Conservation (phyloP, 2,113 vertebrate genomes). For the Clarias macrocephalus region DNA sequence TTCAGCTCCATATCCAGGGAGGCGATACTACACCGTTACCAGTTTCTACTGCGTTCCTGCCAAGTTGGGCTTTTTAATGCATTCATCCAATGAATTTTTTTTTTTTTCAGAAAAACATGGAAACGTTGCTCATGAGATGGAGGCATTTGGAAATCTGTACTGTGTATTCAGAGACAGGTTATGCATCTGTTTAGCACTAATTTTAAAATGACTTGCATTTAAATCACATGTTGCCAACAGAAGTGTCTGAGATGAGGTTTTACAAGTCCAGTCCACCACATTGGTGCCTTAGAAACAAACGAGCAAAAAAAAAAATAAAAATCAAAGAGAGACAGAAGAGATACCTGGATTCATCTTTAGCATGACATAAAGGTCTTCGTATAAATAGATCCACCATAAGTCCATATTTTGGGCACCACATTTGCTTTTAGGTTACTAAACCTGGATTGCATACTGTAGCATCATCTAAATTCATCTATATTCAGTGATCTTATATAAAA, state of each 20-base stretch:
- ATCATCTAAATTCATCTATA: too few relatives aligned
- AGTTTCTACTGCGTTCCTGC: too few relatives aligned
- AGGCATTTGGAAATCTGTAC: too few relatives aligned
- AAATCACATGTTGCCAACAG: neutral
- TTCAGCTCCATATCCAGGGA: too few relatives aligned
- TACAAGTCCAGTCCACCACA: neutral
- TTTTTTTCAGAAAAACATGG: too few relatives aligned
- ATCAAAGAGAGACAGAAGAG: neutral
- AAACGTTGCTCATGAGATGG: too few relatives aligned
- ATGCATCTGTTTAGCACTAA: neutral
- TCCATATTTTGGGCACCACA: neutral
- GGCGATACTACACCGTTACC: too few relatives aligned
- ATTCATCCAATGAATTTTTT: too few relatives aligned
- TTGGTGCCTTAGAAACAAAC: too few relatives aligned
- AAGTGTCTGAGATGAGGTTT: neutral
- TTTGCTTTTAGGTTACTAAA: neutral
- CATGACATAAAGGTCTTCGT: neutral
- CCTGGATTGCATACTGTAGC: constrained; percentile 9
- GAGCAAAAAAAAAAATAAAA: too few relatives aligned
- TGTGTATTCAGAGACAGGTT: neutral
- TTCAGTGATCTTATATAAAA: constrained; percentile 11
- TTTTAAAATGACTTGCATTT: neutral
- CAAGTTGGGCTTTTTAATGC: too few relatives aligned
- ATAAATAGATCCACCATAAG: too few relatives aligned
- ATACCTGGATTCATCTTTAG: neutral